Evolutionary conservation across 2,888 invertebrate genomes (phyloP).

Genomic region (Hoplodrina ambigua): DNA sequence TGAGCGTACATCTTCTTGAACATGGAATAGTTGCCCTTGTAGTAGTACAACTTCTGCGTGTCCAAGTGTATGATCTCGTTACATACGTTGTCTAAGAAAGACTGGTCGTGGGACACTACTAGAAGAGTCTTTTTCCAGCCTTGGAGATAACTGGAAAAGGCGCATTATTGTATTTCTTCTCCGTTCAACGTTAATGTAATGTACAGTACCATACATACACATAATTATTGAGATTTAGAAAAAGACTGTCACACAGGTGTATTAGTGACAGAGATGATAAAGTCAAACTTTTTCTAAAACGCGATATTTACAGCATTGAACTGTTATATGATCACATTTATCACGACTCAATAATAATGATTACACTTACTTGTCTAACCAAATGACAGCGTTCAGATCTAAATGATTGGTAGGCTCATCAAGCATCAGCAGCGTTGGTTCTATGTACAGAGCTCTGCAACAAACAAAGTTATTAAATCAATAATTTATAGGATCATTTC

Average conservation of each 20-base stretch:
- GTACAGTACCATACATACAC: too few relatives aligned
- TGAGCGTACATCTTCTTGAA: conserved; percentile 99
- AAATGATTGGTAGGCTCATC: conserved; percentile 99
- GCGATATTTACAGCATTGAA: too few relatives aligned
- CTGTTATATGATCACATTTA: neutral
- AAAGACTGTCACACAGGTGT: too few relatives aligned
- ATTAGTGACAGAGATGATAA: too few relatives aligned
- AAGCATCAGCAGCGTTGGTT: conserved; percentile 98
- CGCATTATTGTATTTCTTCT: neutral
- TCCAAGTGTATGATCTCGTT: conserved; percentile 99
- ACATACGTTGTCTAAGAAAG: conserved; percentile 99
- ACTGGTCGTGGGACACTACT: conserved; percentile 99
- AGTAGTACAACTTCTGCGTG: conserved; percentile 97
- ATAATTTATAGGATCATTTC: neutral
- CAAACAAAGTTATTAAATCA: conserved; percentile 17
- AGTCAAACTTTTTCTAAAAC: too few relatives aligned
- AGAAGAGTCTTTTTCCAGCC: conserved; percentile 99
- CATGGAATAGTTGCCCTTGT: conserved; percentile 99
- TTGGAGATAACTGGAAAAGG: conserved; percentile 95
- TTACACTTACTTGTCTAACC: conserved; percentile 98
- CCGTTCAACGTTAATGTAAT: too few relatives aligned
- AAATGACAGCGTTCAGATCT: conserved; percentile 99
- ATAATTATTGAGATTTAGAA: too few relatives aligned
- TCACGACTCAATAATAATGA: neutral
- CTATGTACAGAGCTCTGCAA: conserved; percentile 97